Evolutionary conservation across 2,797 vertebrate genomes (phyloP).

Genomic region (Betta splendens): DNA sequence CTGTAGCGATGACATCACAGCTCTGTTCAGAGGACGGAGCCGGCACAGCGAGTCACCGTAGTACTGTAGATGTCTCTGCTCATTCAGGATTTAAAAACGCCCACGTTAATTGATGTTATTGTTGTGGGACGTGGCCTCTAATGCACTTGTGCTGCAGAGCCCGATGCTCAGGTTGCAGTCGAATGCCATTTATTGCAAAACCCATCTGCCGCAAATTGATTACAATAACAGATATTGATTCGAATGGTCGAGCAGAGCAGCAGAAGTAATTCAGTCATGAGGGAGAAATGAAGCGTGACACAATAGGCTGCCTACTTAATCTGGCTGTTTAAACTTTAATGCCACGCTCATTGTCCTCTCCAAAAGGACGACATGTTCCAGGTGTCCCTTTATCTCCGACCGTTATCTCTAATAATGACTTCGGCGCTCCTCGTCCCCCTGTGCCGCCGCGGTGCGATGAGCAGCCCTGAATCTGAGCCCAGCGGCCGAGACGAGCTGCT

Average conservation of each 20-base stretch:
- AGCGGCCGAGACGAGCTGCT: constrained; percentile 44
- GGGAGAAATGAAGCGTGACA: constrained; percentile 45
- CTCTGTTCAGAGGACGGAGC: constrained; percentile 8
- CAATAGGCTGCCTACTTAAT: constrained; percentile 48
- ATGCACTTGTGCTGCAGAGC: constrained; percentile 45
- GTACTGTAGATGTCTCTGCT: too few species aligned
- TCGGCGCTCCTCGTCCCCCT: not conserved
- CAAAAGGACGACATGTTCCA: constrained; percentile 5
- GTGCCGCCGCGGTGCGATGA: constrained; percentile 33
- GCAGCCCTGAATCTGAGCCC: constrained; percentile 54
- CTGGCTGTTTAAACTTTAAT: constrained; percentile 66
- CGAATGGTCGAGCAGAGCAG: constrained; percentile 50
- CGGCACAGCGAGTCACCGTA: constrained; percentile 4
- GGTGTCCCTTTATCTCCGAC: not conserved
- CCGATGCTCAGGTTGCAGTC: constrained; percentile 56
- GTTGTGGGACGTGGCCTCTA: constrained; percentile 38
- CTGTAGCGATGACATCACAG: constrained; percentile 35
- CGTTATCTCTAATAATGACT: constrained; percentile 5
- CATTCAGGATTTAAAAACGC: constrained; percentile 11
- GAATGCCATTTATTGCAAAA: constrained; percentile 58
- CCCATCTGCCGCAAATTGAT: constrained; percentile 80
- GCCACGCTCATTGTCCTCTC: constrained; percentile 16
- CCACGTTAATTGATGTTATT: constrained; percentile 52
- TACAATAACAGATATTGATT: constrained; percentile 74
- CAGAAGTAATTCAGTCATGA: constrained; percentile 49